Evolutionary conservation across 2,113 vertebrate genomes (phyloP), one percentile per base, ranked within the genome.

Genomic region (Rhagologus leucostigma): DNA sequence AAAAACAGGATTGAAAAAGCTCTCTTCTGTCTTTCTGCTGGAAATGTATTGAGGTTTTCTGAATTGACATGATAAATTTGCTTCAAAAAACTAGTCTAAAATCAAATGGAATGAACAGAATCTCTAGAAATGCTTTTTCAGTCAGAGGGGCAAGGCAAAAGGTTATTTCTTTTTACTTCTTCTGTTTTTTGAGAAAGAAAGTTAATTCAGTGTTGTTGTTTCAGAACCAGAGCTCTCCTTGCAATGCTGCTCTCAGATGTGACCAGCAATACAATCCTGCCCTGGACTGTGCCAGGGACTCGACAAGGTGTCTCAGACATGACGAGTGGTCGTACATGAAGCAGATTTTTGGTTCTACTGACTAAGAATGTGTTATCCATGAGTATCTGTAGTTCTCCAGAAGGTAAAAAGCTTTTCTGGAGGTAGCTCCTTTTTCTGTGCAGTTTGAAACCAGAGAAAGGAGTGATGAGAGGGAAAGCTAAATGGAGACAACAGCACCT

Each of bases 321-420:
- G 29, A 50, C 57, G 26, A 50, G 19, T 74, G 33, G 39, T 42
- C 37, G 35, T 14, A 39, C 7, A 8, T 32, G 30, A 35, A 56
- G 14, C 22, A 62, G 42, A 63, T 53, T 75, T 84, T 62, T 42
- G 13, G 50, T 73, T 49, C 33, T 55, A 4, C 81, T 75, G 42
- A 63, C 16, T 69, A 56, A 92, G 56, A 74, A 39, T 13, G 4
- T 52, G 44, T 87, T 69, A 52, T 20, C 50, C 42, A 16, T 6
- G 30, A 92, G n/a, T 32, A 53, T 42, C 49, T 78, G 55, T 29
- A 23, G 41, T 57, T 70, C 69, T 52, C n/a, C 69, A 69, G 70
- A 47, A 88, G 46, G 70, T 41, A 65, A 65, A 94, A 90, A 65
- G 55, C 60, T 88, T 65, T 92, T 87, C 83, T 95, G 78, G 85